These are phyloP conservation scores for Apus apus DNA, from an alignment of 2,113 vertebrate genomes.

Conservation along the genomic window DNA sequence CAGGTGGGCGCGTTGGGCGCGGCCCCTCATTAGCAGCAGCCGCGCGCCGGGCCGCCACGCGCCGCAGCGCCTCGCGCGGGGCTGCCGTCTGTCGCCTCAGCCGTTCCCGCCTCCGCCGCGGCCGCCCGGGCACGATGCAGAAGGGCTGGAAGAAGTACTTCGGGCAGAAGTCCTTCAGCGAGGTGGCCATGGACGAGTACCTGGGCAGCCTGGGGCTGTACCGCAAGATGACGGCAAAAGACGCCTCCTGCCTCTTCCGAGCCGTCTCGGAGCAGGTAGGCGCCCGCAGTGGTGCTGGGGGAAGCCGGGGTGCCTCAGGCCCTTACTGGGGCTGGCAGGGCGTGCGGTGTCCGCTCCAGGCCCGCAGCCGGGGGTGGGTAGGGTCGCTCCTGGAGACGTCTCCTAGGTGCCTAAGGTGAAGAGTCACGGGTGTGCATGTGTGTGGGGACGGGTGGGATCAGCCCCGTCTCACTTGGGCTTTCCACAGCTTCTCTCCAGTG, in stretches of 20 bases:
- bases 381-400: background rate
- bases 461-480: accelerated
- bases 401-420: accelerated
- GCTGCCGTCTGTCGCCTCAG: background rate
- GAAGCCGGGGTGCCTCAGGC: background rate
- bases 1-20: slow-evolving; percentile 8
- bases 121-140: slow-evolving; percentile 80
- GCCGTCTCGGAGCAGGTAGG: slow-evolving; percentile 93
- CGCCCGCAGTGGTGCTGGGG: too few species aligned
- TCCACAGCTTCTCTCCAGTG: background rate
- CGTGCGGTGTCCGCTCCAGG: background rate
- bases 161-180: slow-evolving; percentile 78
- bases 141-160: slow-evolving; percentile 92
- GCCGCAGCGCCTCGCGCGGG: background rate
- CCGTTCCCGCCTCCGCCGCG: background rate
- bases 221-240: slow-evolving; percentile 92
- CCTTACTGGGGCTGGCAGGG: background rate
- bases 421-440: accelerated
- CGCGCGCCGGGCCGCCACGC: slow-evolving; percentile 36
- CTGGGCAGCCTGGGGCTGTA: slow-evolving; percentile 90
- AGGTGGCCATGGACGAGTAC: slow-evolving; percentile 94
- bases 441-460: accelerated
- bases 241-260: slow-evolving; percentile 94
- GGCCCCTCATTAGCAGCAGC: background rate
- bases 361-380: background rate